Evolutionary conservation across 2,888 invertebrate species (phyloP).

Genomic region (Teleiodes luculella): DNA sequence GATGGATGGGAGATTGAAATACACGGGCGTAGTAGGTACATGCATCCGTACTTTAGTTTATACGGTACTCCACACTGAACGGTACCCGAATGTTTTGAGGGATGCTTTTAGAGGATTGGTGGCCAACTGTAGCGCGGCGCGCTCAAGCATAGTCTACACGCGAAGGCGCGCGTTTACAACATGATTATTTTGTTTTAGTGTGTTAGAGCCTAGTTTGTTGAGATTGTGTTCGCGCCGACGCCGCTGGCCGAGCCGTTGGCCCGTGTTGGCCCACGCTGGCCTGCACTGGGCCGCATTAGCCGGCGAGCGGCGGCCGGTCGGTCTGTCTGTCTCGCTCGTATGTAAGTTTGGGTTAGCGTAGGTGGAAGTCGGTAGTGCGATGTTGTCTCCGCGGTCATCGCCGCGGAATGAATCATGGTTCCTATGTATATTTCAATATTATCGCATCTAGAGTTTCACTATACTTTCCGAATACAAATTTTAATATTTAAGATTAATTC

Average conservation of each 20-base stretch:
- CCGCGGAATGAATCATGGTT: slow-evolving; percentile 79
- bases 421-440: slow-evolving; percentile 81
- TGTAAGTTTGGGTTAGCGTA: slow-evolving; percentile 66
- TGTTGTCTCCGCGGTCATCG: slow-evolving; percentile 70
- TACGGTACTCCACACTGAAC: not conserved
- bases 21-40: not conserved
- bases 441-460: slow-evolving; percentile 79
- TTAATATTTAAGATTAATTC: slow-evolving; percentile 79
- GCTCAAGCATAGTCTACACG: slow-evolving; percentile 48
- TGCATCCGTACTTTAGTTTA: slow-evolving; percentile 8
- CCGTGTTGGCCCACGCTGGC: not conserved
- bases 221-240: slow-evolving; percentile 19
- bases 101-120: not conserved
- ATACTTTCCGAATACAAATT: slow-evolving; percentile 79
- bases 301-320: slow-evolving; percentile 8
- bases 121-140: slow-evolving; percentile 23
- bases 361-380: slow-evolving; percentile 71
- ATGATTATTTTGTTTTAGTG: slow-evolving; percentile 64
- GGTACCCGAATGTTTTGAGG: not conserved
- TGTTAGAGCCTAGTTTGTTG: slow-evolving; percentile 56
- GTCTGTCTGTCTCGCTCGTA: slow-evolving; percentile 50
- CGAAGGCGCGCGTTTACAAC: slow-evolving; percentile 75
- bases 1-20: slow-evolving; percentile 21
- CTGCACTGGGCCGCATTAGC: not conserved
- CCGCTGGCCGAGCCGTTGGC: not conserved